Conservation (phyloP, 2,888 invertebrate genomes). For the Mythimna impura region DNA sequence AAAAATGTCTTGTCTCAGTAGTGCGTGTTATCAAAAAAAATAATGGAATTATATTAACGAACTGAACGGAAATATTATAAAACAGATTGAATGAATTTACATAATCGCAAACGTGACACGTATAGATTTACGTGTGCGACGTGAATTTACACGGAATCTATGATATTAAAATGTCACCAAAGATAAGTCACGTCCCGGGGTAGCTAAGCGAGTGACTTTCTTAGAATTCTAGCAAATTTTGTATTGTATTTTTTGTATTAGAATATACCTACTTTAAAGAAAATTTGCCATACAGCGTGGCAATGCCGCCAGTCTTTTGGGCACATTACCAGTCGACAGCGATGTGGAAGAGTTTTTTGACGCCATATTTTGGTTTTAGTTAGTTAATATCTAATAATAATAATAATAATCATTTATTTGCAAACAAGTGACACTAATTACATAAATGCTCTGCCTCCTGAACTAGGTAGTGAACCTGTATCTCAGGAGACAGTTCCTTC, state of each 20-base stretch:
- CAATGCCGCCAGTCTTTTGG: too few species aligned
- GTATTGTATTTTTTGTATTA: too few species aligned
- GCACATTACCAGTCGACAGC: too few species aligned
- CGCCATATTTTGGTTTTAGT: too few species aligned
- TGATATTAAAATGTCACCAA: conserved; percentile 23
- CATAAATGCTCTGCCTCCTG: too few species aligned
- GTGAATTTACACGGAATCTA: conserved; percentile 31
- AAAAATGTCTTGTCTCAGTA: neutral
- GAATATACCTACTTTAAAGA: neutral
- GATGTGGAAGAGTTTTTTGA: too few species aligned
- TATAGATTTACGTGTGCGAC: conserved; percentile 49
- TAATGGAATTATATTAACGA: conserved; percentile 1
- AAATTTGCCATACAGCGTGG: too few species aligned
- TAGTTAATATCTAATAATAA: too few species aligned
- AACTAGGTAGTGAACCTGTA: too few species aligned
- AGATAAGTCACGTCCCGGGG: conserved; percentile 56
- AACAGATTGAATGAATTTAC: conserved; percentile 27
- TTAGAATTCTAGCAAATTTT: neutral
- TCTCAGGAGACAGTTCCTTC: too few species aligned
- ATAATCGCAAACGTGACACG: conserved; percentile 58
- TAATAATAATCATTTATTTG: too few species aligned
- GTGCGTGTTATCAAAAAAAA: conserved; percentile 12
- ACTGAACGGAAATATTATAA: neutral
- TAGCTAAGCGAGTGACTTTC: conserved; percentile 3
- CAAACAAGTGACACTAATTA: too few species aligned